phyloP scores from a whole-genome alignment of 2,888 invertebrate species.

The Ypsolopha sequella region DNA sequence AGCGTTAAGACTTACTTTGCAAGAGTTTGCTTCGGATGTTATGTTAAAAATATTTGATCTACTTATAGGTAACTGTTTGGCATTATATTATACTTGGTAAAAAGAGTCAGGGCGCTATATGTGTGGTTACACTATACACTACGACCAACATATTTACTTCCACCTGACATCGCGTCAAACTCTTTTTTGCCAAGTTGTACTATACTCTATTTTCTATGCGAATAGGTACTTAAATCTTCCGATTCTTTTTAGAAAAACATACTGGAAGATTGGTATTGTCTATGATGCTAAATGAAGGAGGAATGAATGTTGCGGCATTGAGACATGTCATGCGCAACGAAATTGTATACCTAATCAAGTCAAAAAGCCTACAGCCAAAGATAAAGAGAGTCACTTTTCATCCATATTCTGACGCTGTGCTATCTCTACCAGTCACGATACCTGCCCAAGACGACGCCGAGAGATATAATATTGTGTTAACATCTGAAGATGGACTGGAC shows the following conservation, averaged over 20 bases:
- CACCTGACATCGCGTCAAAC: no score
- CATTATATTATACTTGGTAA: background rate
- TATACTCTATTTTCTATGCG: no score
- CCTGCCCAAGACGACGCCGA: conserved; percentile 33
- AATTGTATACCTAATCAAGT: conserved; percentile 33
- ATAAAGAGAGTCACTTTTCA: conserved; percentile 16
- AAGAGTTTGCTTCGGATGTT: conserved; percentile 43
- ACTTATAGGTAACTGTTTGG: conserved; percentile 39
- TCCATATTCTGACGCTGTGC: conserved; percentile 33
- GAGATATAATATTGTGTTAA: conserved; percentile 46
- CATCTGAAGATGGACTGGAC: conserved; percentile 57
- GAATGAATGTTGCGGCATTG: conserved; percentile 45
- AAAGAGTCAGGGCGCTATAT: no score
- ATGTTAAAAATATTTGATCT: conserved; percentile 50
- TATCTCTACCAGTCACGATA: conserved; percentile 39
- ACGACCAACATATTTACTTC: no score
- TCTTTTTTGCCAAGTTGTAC: no score
- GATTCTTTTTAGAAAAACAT: conserved; percentile 32
- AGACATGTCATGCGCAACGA: conserved; percentile 41
- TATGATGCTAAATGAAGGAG: conserved; percentile 48
- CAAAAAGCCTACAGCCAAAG: conserved; percentile 10
- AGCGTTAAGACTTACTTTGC: conserved; percentile 42
- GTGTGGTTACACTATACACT: no score
- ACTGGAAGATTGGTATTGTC: conserved; percentile 45
- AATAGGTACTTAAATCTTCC: no score